Evolutionary conservation across 2,888 invertebrate genomes (phyloP).

Genomic region (Fragum fragum): DNA sequence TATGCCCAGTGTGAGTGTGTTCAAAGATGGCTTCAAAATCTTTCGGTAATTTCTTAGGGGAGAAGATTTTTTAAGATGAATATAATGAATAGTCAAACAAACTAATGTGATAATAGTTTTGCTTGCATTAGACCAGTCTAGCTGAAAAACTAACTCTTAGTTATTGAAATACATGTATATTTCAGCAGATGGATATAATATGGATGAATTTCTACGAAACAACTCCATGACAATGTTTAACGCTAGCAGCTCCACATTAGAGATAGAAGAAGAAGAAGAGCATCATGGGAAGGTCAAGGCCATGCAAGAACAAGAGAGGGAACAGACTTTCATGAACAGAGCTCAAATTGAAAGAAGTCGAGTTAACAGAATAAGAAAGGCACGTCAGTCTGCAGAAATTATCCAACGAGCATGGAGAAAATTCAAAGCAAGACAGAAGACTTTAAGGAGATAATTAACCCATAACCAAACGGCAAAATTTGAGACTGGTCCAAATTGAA

Average conservation of each 20-base stretch:
- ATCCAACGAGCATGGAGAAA: conserved; percentile 82
- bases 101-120: too few species aligned
- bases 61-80: too few species aligned
- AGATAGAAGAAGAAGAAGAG: conserved; percentile 53
- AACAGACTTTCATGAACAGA: conserved; percentile 77
- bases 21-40: too few species aligned
- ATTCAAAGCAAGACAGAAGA: conserved; percentile 59
- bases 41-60: too few species aligned
- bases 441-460: conserved; percentile 14
- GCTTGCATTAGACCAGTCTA: too few species aligned
- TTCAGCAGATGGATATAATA: conserved; percentile 14
- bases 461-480: too few species aligned
- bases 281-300: conserved; percentile 67
- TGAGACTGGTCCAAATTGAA: too few species aligned
- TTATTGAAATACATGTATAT: too few species aligned
- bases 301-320: conserved; percentile 75
- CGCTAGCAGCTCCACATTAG: conserved; percentile 29
- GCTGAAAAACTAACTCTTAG: too few species aligned
- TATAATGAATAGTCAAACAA: too few species aligned
- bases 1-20: too few species aligned
- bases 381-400: conserved; percentile 77
- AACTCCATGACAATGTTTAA: conserved; percentile 20
- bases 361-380: conserved; percentile 78
- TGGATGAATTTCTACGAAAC: conserved; percentile 24
- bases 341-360: conserved; percentile 78